A percentile compares a stretch with the other conserved stretches of the same genome.
phyloP scores from a whole-genome alignment of 2,797 vertebrate genomes.

The Hippoglossus hippoglossus region DNA sequence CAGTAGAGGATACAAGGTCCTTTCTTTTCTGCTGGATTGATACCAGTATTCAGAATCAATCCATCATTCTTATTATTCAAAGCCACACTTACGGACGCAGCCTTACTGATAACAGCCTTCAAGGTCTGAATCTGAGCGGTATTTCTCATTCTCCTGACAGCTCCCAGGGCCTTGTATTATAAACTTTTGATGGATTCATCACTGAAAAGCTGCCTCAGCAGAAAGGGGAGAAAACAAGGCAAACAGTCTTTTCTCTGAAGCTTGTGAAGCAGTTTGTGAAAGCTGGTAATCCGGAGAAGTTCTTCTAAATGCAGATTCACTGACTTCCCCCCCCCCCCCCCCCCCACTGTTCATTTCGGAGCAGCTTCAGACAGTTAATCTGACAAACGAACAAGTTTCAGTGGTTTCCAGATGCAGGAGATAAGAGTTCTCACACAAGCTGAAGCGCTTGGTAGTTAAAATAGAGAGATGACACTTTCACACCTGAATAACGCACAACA shows the following conservation, averaged over 20 bases:
- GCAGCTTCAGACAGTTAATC: too few species aligned
- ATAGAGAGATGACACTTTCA: not conserved
- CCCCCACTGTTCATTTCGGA: too few species aligned
- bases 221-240: conserved; percentile 10
- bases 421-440: too few species aligned
- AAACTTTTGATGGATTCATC: conserved; percentile 34
- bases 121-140: conserved; percentile 38
- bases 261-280: conserved; percentile 1
- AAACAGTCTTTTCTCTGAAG: not conserved
- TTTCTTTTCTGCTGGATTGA: conserved; percentile 49
- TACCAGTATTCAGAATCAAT: conserved; percentile 41
- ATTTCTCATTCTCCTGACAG: conserved; percentile 37
- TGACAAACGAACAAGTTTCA: too few species aligned
- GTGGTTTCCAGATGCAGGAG: too few species aligned
- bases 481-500: not conserved
- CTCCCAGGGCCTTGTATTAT: conserved; percentile 17
- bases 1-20: conserved; percentile 56
- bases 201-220: conserved; percentile 31
- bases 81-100: conserved; percentile 30
- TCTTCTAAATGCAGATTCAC: too few species aligned
- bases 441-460: not conserved
- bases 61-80: conserved; percentile 30
- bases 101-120: conserved; percentile 32
- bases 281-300: not conserved
- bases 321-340: too few species aligned